Base-by-base conservation (phyloP, 2,113 vertebrate species). In the Xiphophorus maculatus region DNA sequence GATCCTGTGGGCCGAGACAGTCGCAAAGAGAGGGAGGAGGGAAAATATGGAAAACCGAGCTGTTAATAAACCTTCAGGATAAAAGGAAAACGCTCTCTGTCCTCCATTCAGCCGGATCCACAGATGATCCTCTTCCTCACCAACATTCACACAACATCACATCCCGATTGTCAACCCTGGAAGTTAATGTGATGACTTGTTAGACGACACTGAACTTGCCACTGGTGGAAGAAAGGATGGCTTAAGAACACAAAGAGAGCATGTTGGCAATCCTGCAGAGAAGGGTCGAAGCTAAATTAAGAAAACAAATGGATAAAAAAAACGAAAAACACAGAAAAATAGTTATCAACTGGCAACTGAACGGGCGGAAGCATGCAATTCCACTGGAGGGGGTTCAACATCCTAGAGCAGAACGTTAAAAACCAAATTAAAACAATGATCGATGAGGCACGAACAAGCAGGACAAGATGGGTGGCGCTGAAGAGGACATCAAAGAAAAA, bases 341-440 rank as follows among this genome's bases (percentile, higher is more conserved):
- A 63, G 78, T 82, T 74, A 77, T 81, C 61, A 71, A 72, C 71
- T 76, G 78, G 80, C 66, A 84, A 85, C 85, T 83, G 84, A 92
- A 91, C 22, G 5, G 79, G 85, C 2, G 84, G 90, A 93, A 92
- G 77, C 93, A 94, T 94, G 94, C 94, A 73, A 81, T 87, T 92
- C 91, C 87, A 87, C 77, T 32, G 69, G 74, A 81, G 68, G 51
- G 51, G 82, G 78, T n/a, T 84, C 17, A 17, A 77, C 65, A 69
- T 81, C 90, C 87, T 83, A 76, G 76, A 64, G 71, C 22, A 33
- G 6, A 64, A 25, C 19, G 58, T 65, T 19, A 35, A 29, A 44
- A 22, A 70, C 67, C 4, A 14, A 66, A 29, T 22, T 66, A 44
- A 29, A 76, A 80, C 63, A 30, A 83, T 42, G 69, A 58, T 76